These are phyloP conservation scores for Apamea sordens DNA, from an alignment of 2,888 invertebrate species.

Conservation along the genomic window DNA sequence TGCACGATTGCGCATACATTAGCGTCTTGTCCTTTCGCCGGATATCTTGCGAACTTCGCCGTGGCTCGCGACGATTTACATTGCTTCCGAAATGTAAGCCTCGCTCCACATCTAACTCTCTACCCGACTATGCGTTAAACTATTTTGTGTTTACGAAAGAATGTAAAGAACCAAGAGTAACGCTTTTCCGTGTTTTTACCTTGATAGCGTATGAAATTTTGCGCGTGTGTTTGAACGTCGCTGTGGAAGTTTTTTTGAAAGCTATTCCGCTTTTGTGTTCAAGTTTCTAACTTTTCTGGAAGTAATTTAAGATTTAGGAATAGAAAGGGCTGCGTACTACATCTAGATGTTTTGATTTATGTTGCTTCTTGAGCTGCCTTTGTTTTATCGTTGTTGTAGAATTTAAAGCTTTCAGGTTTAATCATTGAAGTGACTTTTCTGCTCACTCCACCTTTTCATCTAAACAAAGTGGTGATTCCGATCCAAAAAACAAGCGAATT, in stretches of 20 bases:
- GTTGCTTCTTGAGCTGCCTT: conserved; percentile 32
- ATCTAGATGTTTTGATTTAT: conserved; percentile 52
- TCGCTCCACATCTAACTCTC: conserved; percentile 78
- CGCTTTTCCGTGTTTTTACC: conserved; percentile 64
- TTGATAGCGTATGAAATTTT: conserved; percentile 67
- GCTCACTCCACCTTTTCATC: not conserved
- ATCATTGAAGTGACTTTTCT: not conserved
- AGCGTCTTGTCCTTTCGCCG: conserved; percentile 89
- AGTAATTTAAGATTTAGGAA: conserved; percentile 55
- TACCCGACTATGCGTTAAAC: conserved; percentile 72
- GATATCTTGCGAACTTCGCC: conserved; percentile 87
- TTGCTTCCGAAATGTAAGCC: conserved; percentile 86
- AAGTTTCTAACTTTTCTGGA: conserved; percentile 51
- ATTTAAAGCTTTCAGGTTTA: conserved; percentile 6
- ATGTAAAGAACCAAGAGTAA: conserved; percentile 67
- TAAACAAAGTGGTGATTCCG: not conserved
- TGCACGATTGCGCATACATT: conserved; percentile 89
- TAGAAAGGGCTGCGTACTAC: conserved; percentile 36
- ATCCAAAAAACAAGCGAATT: conserved; percentile 31
- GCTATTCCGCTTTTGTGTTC: conserved; percentile 39
- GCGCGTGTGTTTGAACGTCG: conserved; percentile 50
- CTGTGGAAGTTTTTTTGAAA: conserved; percentile 49
- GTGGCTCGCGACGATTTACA: conserved; percentile 87
- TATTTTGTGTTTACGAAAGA: conserved; percentile 77
- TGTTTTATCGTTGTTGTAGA: conserved; percentile 23